These are phyloP conservation scores for Xyrichtys novacula DNA, from an alignment of 2,797 vertebrate genomes.

Conservation along the genomic window DNA sequence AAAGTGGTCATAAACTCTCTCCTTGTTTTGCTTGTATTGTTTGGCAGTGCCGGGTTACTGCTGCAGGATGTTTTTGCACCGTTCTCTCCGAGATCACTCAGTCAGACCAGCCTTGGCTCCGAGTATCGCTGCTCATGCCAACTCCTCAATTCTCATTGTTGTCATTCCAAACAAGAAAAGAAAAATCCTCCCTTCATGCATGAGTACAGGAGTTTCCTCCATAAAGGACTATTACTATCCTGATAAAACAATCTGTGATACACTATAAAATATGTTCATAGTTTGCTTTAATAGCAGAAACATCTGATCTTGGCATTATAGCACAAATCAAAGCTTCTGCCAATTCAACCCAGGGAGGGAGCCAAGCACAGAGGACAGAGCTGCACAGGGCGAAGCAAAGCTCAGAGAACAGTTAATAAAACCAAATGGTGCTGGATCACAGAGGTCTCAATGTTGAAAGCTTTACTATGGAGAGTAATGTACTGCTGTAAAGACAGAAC, in stretches of 20 bases:
- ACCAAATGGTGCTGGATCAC: neutral
- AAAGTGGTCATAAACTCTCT: neutral
- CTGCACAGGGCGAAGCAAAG: neutral
- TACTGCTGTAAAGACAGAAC: neutral
- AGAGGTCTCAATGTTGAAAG: neutral
- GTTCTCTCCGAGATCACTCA: conserved; percentile 11
- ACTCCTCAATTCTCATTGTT: neutral
- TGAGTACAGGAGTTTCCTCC: neutral
- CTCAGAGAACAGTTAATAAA: neutral
- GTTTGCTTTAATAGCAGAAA: neutral
- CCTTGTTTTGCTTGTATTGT: neutral
- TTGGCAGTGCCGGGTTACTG: neutral
- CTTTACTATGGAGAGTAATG: neutral
- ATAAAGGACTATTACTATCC: neutral
- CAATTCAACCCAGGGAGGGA: neutral
- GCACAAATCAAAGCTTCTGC: conserved; percentile 7
- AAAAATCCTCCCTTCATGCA: neutral
- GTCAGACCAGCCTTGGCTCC: conserved; percentile 3
- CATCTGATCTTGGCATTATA: conserved; percentile 8
- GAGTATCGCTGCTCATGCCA: conserved; percentile 8
- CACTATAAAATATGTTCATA: conserved; percentile 1
- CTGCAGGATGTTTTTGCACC: conserved; percentile 5
- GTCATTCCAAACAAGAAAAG: conserved; percentile 8
- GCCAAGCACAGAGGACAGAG: neutral
- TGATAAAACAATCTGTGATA: neutral